Evolutionary conservation across 2,888 invertebrate genomes (phyloP), one percentile per base, ranked within the genome.

Genomic region (Cotesia congregata): DNA sequence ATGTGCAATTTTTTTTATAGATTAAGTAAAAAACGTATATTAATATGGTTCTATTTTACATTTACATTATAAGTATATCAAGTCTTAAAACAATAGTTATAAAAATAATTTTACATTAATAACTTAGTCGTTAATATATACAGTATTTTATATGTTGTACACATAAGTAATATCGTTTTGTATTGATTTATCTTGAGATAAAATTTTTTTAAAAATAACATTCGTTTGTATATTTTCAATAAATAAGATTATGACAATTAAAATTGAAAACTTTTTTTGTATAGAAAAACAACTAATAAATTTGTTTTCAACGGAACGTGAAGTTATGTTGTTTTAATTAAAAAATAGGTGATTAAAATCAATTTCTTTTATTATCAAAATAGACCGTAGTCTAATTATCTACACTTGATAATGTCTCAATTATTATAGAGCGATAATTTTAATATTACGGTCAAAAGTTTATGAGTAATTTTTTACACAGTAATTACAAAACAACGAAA

Each of bases 21-120:
- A 17, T 62, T 62, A 20, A 17, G 20, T 62, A 20, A 17, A 62
- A 62, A 17, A 15, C 62, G 1, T 17, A 15, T 30, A 15, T 50
- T 30, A 39, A 62, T 59, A 68, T 68, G 30, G 17, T 74, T 68
- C 67, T 72, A 71, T 65, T 77, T 80, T 79, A 77, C 70, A 79
- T 81, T 50, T 50, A 50, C 9, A 50, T 50, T 50, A 50, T 50
- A 50, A 50, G 12, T 50, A 50, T 50, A 50, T 50, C 50, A 12
- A 50, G 50, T 50, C 12, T 50, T 50, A 50, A 50, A 3, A 50
- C 50, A 50, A 50, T 50, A 50, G 12, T 50, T 50, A 50, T 50
- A 50, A 50, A 50, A 50, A 50, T 50, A 50, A 50, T 50, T 12
- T 50, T 50, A 50, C 6, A 50, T 50, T 50, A 50, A 50, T 50